Conservation (phyloP, 2,113 vertebrate species). For the Aleadryas rufinucha region DNA sequence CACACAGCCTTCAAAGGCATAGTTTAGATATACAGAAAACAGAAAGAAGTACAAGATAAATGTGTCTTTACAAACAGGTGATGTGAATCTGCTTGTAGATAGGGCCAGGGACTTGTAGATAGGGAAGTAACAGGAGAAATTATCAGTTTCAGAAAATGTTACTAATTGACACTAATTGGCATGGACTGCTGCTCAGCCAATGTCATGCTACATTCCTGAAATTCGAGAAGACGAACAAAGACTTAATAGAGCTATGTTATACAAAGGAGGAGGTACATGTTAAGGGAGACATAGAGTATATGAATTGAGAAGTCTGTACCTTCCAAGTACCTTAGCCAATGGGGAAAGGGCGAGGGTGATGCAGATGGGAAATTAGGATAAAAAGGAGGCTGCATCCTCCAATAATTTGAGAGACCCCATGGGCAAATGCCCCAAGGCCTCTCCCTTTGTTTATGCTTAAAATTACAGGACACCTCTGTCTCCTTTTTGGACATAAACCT, state of each 20-base stretch:
- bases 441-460: background rate
- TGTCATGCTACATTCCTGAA: background rate
- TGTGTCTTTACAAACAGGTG: background rate
- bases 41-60: background rate
- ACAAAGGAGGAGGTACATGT: background rate
- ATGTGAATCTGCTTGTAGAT: background rate
- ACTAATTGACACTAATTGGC: too few species aligned
- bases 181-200: fast-evolving
- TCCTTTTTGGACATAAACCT: background rate
- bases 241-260: background rate
- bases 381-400: background rate
- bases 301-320: background rate
- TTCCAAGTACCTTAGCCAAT: background rate
- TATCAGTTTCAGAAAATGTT: background rate
- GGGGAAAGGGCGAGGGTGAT: background rate
- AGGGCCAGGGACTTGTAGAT: background rate
- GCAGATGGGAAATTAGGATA: fast-evolving
- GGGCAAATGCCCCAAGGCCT: background rate
- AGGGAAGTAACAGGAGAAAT: background rate
- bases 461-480: too few species aligned
- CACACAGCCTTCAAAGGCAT: background rate
- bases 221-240: fast-evolving
- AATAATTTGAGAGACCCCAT: fast-evolving
- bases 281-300: background rate
- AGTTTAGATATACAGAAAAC: background rate